A percentile compares a stretch with the other conserved stretches of the same genome.
Evolutionary conservation across 2,113 vertebrate species (phyloP).

Genomic region (Brachypodius melanocephalos): DNA sequence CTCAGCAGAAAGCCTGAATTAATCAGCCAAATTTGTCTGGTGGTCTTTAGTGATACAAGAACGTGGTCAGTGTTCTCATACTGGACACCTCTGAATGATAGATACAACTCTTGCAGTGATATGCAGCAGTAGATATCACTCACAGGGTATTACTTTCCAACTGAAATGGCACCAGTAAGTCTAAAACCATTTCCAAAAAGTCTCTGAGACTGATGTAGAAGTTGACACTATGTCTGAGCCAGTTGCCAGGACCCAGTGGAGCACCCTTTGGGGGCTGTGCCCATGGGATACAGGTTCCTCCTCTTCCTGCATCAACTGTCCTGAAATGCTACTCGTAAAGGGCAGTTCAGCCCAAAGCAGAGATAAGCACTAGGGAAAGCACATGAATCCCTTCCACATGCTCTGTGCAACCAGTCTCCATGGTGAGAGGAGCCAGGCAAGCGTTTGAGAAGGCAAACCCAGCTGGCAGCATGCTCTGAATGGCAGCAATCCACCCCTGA

Average conservation of each 20-base stretch:
- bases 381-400: background rate
- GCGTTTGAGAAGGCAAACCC: conserved; percentile 37
- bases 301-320: background rate
- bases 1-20: background rate
- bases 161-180: background rate
- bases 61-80: background rate
- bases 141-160: background rate
- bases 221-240: background rate
- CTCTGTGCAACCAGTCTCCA: background rate
- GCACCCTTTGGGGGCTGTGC: background rate
- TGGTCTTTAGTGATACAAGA: background rate
- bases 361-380: background rate
- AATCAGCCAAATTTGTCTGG: background rate
- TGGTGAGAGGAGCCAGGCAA: conserved; percentile 35
- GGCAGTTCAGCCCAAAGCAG: background rate
- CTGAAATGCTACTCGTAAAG: background rate
- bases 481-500: conserved; percentile 61
- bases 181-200: background rate
- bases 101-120: background rate
- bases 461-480: conserved; percentile 52
- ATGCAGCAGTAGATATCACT: background rate
- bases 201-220: background rate
- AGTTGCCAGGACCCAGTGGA: background rate
- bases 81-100: background rate
- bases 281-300: background rate